Conservation (phyloP, 2,888 invertebrate species). For the Drosophila quinaria region DNA sequence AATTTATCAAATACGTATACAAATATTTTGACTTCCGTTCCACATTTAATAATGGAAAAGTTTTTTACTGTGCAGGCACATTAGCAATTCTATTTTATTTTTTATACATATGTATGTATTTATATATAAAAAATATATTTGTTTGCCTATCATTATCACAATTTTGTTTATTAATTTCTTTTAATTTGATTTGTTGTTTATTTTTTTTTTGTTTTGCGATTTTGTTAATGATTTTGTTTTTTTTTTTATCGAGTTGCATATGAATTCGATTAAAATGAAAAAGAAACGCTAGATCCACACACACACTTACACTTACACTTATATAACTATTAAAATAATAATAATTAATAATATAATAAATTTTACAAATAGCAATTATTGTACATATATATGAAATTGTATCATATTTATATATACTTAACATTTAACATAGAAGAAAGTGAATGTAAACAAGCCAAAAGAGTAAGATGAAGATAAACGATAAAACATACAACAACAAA, state of each 20-base stretch:
- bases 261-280: slow-evolving; percentile 37
- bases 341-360: slow-evolving; percentile 29
- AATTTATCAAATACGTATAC: slow-evolving; percentile 24
- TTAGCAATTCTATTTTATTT: slow-evolving; percentile 36
- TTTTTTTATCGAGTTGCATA: slow-evolving; percentile 57
- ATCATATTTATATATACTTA: slow-evolving; percentile 51
- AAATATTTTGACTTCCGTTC: slow-evolving; percentile 34
- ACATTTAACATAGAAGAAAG: slow-evolving; percentile 50
- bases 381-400: slow-evolving; percentile 50
- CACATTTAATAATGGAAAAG: slow-evolving; percentile 53
- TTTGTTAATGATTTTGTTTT: slow-evolving; percentile 38
- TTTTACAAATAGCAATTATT: slow-evolving; percentile 28
- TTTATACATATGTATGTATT: slow-evolving; percentile 21
- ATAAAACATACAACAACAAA: slow-evolving; percentile 8
- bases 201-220: slow-evolving; percentile 27
- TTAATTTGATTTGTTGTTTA: slow-evolving; percentile 4
- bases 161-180: slow-evolving; percentile 17
- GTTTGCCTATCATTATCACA: slow-evolving; percentile 42
- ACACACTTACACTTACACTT: slow-evolving; percentile 4
- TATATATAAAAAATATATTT: slow-evolving; percentile 11
- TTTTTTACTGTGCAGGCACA: slow-evolving; percentile 54
- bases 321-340: slow-evolving; percentile 20
- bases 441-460: slow-evolving; percentile 80
- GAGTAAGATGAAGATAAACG: slow-evolving; percentile 29
- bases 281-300: slow-evolving; percentile 7